These are phyloP conservation scores for Phallusia fumigata DNA, from an alignment of 23 tunicate genomes.

Conservation along the genomic window DNA sequence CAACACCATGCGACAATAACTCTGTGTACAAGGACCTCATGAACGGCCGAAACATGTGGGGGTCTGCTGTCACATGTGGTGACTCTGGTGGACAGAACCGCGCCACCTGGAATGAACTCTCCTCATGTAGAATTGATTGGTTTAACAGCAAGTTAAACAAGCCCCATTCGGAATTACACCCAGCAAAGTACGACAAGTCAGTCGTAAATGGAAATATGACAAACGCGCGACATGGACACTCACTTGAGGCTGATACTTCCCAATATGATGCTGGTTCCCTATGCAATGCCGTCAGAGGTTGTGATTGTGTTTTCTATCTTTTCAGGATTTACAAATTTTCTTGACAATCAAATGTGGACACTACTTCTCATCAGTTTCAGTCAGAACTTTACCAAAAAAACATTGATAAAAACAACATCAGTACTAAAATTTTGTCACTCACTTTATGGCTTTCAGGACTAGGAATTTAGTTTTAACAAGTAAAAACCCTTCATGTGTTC, in stretches of 20 bases:
- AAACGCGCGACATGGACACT: not conserved
- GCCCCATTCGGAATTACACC: slow-evolving; percentile 1
- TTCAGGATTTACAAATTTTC: too few relatives aligned
- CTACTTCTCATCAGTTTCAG: too few relatives aligned
- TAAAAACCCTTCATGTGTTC: too few relatives aligned
- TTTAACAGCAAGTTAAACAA: slow-evolving; percentile 52
- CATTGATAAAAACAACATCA: too few relatives aligned
- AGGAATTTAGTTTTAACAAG: too few relatives aligned
- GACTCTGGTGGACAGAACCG: slow-evolving; percentile 11
- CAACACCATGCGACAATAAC: not conserved
- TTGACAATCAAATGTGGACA: too few relatives aligned
- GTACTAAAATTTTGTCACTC: too few relatives aligned
- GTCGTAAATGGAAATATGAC: not conserved
- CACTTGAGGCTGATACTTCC: not conserved
- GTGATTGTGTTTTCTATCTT: too few relatives aligned
- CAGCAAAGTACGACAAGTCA: not conserved
- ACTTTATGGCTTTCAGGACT: too few relatives aligned
- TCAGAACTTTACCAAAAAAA: too few relatives aligned
- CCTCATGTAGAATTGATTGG: slow-evolving; percentile 89
- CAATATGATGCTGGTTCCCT: not conserved
- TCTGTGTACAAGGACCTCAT: not conserved
- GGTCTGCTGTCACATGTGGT: slow-evolving; percentile 17
- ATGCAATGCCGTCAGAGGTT: not conserved
- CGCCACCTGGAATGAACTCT: slow-evolving; percentile 76
- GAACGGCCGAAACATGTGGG: slow-evolving; percentile 25